phyloP scores from a whole-genome alignment of 2,888 invertebrate genomes.

The Philereme vetulata region DNA sequence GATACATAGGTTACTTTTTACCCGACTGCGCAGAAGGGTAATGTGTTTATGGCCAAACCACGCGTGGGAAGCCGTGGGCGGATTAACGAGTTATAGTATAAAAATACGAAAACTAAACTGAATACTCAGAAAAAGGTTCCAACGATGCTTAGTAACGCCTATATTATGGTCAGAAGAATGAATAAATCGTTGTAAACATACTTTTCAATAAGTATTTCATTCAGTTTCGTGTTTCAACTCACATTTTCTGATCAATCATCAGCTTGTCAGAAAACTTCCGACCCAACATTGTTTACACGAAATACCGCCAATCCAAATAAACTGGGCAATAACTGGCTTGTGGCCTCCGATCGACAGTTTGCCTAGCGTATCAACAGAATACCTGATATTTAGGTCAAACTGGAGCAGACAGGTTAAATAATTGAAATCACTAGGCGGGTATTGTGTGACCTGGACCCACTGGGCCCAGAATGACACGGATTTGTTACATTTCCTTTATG shows the following conservation, averaged over 20 bases:
- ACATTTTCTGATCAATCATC: conserved; percentile 27
- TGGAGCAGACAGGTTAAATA: conserved; percentile 54
- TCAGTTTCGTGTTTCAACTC: conserved; percentile 3
- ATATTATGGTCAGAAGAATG: no score
- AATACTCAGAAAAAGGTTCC: no score
- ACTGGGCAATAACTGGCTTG: conserved; percentile 27
- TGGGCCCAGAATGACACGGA: conserved; percentile 7
- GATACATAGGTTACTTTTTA: no score
- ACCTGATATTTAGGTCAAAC: conserved; percentile 56
- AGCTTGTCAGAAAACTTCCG: conserved; percentile 15
- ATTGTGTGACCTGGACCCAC: conserved; percentile 13
- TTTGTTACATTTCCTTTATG: conserved; percentile 20
- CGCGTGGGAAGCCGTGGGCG: no score
- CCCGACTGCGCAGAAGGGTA: no score
- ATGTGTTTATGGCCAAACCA: no score
- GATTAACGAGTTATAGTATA: no score
- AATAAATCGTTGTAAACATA: no score
- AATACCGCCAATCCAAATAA: conserved; percentile 27
- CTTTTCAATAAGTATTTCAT: conserved; percentile 1
- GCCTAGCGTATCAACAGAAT: conserved; percentile 31
- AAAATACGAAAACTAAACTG: no score
- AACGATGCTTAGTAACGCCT: no score
- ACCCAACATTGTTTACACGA: conserved; percentile 25
- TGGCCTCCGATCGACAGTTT: conserved; percentile 25
- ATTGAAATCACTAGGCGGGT: conserved; percentile 53